Evolutionary conservation across 2,113 vertebrate species (phyloP).

Genomic region (Alethe castanea): DNA sequence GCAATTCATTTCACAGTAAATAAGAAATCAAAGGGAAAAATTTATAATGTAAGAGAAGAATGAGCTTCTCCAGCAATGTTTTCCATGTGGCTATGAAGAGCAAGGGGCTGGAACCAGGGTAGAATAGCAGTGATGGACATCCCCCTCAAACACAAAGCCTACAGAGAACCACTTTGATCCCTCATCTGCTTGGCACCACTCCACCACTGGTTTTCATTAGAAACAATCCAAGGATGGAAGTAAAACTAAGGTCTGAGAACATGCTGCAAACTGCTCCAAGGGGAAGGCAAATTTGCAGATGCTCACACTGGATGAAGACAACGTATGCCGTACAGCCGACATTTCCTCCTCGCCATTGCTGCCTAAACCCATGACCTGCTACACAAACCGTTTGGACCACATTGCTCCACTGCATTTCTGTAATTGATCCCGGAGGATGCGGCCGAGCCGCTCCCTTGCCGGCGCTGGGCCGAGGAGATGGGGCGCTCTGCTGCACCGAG

Average conservation of each 20-base stretch:
- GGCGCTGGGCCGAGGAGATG: fast-evolving
- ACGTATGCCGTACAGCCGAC: fast-evolving
- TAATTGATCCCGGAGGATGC: conserved; percentile 74
- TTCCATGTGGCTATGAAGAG: not conserved
- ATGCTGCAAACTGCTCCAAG: not conserved
- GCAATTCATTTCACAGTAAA: conserved; percentile 12
- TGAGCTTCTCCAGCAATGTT: not conserved
- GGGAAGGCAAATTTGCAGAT: not conserved
- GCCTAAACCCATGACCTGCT: not conserved
- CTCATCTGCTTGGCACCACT: not conserved
- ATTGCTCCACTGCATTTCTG: conserved; percentile 17
- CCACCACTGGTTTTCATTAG: not conserved
- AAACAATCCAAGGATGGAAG: not conserved
- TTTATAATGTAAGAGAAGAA: not conserved
- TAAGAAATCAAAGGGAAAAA: not conserved
- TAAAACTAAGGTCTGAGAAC: not conserved
- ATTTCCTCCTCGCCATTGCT: not conserved
- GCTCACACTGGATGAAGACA: fast-evolving
- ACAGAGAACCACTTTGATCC: not conserved
- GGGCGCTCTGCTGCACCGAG: fast-evolving
- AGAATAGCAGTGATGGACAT: not conserved
- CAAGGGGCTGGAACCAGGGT: not conserved
- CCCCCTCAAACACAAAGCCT: not conserved
- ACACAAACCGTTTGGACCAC: not conserved
- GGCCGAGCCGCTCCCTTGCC: conserved; percentile 33